Evolutionary conservation across 1,140 invertebrate species (phyloP).

Genomic region (Cotesia vestalis): DNA sequence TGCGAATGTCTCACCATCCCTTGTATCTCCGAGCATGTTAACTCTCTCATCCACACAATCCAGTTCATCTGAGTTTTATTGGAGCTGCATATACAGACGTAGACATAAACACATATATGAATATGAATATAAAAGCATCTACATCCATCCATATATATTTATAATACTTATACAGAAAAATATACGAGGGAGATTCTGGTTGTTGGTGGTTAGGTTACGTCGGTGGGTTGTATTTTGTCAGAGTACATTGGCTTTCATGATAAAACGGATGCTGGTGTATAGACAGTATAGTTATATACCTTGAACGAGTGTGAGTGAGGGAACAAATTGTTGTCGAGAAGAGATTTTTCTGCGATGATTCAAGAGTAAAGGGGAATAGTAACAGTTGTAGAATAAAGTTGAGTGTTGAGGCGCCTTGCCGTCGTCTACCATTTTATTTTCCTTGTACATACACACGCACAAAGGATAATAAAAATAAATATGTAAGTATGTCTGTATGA

Average conservation of each 20-base stretch:
- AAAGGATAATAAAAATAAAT: slow-evolving; percentile 19
- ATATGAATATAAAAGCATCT: too few species aligned
- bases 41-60: slow-evolving; percentile 11
- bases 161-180: too few species aligned
- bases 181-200: not conserved
- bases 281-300: too few species aligned
- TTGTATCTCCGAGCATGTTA: slow-evolving; percentile 20
- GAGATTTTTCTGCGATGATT: slow-evolving; percentile 24
- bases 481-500: too few species aligned
- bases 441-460: not conserved
- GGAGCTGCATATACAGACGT: slow-evolving; percentile 13
- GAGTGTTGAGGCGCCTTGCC: slow-evolving; percentile 16
- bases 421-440: slow-evolving; percentile 21
- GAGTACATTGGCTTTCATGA: slow-evolving; percentile 37
- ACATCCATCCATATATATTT: not conserved
- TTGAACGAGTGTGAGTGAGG: not conserved
- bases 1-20: slow-evolving; percentile 27
- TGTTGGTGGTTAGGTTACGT: slow-evolving; percentile 8
- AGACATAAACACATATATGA: not conserved
- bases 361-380: not conserved
- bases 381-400: not conserved
- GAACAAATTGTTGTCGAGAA: slow-evolving; percentile 32
- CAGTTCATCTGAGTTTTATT: slow-evolving; percentile 23
- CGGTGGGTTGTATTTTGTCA: slow-evolving; percentile 29
- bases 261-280: slow-evolving; percentile 18